Percentiles rank a stretch among this genome's conserved stretches.
Evolutionary conservation across 2,888 invertebrate genomes (phyloP).

Genomic region (Aphrophora alni): DNA sequence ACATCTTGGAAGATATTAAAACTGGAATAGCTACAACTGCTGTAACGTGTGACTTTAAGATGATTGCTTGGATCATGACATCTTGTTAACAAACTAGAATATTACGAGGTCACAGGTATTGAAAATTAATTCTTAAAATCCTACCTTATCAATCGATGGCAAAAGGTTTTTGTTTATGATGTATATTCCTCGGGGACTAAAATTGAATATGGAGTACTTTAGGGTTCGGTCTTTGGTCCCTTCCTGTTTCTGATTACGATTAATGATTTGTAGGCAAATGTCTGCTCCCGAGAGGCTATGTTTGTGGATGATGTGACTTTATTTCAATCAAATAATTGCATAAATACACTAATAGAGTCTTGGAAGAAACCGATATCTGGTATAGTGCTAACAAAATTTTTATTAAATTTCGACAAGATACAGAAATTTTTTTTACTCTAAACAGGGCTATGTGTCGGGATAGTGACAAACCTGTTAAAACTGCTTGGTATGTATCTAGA

Average conservation of each 20-base stretch:
- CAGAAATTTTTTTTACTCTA: no score
- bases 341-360: neutral
- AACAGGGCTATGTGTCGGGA: no score
- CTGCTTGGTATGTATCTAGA: no score
- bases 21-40: no score
- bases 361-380: neutral
- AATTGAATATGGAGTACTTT: constrained; percentile 12
- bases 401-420: no score
- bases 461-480: no score
- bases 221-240: constrained; percentile 28
- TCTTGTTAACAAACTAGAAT: constrained; percentile 26
- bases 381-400: neutral
- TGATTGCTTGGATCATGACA: constrained; percentile 17
- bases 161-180: constrained; percentile 23
- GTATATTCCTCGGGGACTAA: no score
- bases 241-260: constrained; percentile 20
- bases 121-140: constrained; percentile 23
- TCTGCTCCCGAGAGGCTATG: no score
- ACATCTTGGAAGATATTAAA: no score
- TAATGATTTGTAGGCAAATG: constrained; percentile 4
- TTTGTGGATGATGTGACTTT: no score
- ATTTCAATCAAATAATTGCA: no score
- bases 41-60: neutral
- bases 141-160: constrained; percentile 18
- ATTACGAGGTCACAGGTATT: constrained; percentile 12